Conservation (phyloP, 2,888 invertebrate genomes). For the Vanessa cardui region DNA sequence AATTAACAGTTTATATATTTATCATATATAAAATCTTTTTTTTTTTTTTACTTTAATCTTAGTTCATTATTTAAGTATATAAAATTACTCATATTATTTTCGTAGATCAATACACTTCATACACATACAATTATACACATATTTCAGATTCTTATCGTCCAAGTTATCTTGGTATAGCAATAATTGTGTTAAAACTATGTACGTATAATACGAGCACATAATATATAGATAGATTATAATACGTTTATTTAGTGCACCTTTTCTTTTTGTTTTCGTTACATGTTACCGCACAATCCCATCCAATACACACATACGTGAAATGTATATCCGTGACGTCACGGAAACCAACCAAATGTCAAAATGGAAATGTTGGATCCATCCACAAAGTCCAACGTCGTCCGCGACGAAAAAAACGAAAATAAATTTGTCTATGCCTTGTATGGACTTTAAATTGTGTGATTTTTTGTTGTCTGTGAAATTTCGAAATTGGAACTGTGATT, state of each 20-base stretch:
- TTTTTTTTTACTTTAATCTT: too few species aligned
- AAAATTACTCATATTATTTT: too few species aligned
- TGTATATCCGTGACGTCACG: slow-evolving; percentile 57
- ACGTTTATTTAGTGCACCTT: slow-evolving; percentile 82
- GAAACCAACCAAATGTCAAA: slow-evolving; percentile 57
- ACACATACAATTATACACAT: slow-evolving; percentile 1
- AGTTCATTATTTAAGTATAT: too few species aligned
- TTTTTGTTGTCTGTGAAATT: slow-evolving; percentile 48
- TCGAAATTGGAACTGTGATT: slow-evolving; percentile 74
- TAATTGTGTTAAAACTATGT: slow-evolving; percentile 3
- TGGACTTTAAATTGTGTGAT: slow-evolving; percentile 51
- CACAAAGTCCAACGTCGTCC: slow-evolving; percentile 81
- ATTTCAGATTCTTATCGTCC: slow-evolving; percentile 1
- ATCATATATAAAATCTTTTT: too few species aligned
- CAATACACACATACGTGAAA: slow-evolving; percentile 65
- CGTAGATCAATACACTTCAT: background rate
- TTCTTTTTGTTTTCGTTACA: slow-evolving; percentile 81
- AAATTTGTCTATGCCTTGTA: slow-evolving; percentile 51
- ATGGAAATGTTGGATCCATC: slow-evolving; percentile 73
- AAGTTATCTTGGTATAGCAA: slow-evolving; percentile 6
- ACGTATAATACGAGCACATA: slow-evolving; percentile 26
- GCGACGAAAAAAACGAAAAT: slow-evolving; percentile 83
- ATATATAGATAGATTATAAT: slow-evolving; percentile 52
- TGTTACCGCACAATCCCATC: slow-evolving; percentile 80
- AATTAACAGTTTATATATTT: too few species aligned